Base-by-base conservation (phyloP, 2,888 invertebrate genomes). In the Lacanobia oleracea region DNA sequence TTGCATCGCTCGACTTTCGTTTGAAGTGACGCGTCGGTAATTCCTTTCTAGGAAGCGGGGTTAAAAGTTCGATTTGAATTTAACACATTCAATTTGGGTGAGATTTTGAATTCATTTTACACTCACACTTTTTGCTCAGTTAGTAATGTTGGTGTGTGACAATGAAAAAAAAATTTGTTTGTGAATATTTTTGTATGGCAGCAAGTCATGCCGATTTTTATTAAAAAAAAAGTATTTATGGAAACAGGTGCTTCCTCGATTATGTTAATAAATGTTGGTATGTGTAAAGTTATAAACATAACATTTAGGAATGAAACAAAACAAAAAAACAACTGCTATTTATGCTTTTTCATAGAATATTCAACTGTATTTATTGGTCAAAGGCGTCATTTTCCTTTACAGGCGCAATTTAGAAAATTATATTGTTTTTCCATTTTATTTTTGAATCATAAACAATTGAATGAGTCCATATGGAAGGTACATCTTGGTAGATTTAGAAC, bases 401-500 rank as follows among this genome's bases (percentile, higher is more conserved):
- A 23, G 6, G 7, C 21, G 3, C n/a, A 18, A 18, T 12, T 23
- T 4, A 50, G 4, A 27, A 63, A 7, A 2, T 51, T 14, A 5
- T 10, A 7, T 10, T 16, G n/a, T 8, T 27, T 12, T 18, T 12
- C 0, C 0, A 37, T 7, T 50, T 21, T 1, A 6, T 16, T 50
- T 50, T 7, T 9, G 2, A 33, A n/a, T 7, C 10, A 43, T 50
- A 27, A 14, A 0, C 2, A 51, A 33, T 14, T 45, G 18, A 60
- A 45, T 18, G 33, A 51, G 53, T 48, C 51, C 3, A 23, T 14
- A 43, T 9, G n/a, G 14, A 65, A 37, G 18, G 40, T 10, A 54
- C 59, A 43, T 33, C 2, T 65, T 65, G 12, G 7, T 78, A 75
- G 67, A 71, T 33, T 78, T 59, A 75, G 71, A 51, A 60, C 23